Evolutionary conservation across 2,797 vertebrate species (phyloP), one percentile per base, ranked within the genome.

Genomic region (Mionectes olivaceus): DNA sequence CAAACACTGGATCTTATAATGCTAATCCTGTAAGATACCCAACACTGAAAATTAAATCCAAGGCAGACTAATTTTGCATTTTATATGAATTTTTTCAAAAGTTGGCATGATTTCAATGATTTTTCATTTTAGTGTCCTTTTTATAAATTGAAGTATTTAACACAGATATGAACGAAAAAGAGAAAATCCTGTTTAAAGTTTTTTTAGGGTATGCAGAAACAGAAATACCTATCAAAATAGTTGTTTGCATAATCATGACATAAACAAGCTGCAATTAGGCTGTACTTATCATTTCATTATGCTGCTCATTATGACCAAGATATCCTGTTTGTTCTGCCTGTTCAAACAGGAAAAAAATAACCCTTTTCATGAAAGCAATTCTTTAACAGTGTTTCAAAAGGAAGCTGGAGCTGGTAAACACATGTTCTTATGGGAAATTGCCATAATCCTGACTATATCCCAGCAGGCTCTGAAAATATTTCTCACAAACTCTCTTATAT

Each of bases 381-480:
- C 77, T 94, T 94, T 85, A 95, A 59, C 35, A 91, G 73, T 44
- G 10, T n/a, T 96, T 96, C 89, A 93, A 93, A 96, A 97, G 96
- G 93, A 93, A 97, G 93, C 71, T 93, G 94, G 88, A 96, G 84
- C 97, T 97, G 97, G 96, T 96, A 95, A 98, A 94, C 97, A 98
- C 91, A 98, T 97, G 96, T 96, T 97, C 97, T 93, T 95, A 96
- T 52, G 87, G 95, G 95, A 95, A 96, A 94, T 89, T 93, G 94
- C 93, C 85, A 95, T 70, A 85, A 96, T 78, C 44, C 79, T 94
- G 75, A 95, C 91, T 96, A 89, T 73, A 96, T 87, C 74, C 87
- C 89, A 97, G 85, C 80, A 95, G 96, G 87, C 87, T 96, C 93
- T 95, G 89, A 96, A 96, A 97, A 93, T 92, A 91, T 87, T 97